Evolutionary conservation across 2,888 invertebrate genomes (phyloP).

Genomic region (Peribatodes rhomboidaria): DNA sequence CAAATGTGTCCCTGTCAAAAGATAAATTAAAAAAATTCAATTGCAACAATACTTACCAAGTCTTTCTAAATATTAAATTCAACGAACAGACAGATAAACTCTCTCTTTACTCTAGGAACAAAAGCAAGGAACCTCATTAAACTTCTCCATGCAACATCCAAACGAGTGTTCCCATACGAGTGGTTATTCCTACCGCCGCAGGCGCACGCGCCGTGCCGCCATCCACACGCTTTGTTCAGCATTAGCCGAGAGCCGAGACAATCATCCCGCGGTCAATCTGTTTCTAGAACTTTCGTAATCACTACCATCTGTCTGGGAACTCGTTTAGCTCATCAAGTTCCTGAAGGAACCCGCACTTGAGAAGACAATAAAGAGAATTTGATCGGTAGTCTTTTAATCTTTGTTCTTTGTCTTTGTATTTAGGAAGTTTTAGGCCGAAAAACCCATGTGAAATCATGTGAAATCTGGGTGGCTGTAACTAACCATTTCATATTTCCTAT

Average conservation of each 20-base stretch:
- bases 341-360: background rate
- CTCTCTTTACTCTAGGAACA: background rate
- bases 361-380: background rate
- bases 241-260: slow-evolving; percentile 69
- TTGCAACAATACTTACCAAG: too few relatives aligned
- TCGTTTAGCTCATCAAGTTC: slow-evolving; percentile 24
- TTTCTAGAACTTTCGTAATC: slow-evolving; percentile 62
- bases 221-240: slow-evolving; percentile 78
- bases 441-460: background rate
- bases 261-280: slow-evolving; percentile 77
- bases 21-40: too few relatives aligned
- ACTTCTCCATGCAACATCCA: slow-evolving; percentile 26
- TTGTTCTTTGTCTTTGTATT: too few relatives aligned
- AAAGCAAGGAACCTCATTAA: slow-evolving; percentile 45
- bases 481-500: background rate
- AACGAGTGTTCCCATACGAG: slow-evolving; percentile 70
- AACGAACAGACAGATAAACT: background rate
- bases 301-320: slow-evolving; percentile 49
- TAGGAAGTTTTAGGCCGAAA: background rate
- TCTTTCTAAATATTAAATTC: background rate
- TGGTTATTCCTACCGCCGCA: slow-evolving; percentile 56
- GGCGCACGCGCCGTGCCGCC: slow-evolving; percentile 64
- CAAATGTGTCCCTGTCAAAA: too few relatives aligned
- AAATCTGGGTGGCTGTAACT: too few relatives aligned
- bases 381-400: too few relatives aligned